These are phyloP conservation scores for Solen grandis DNA, from an alignment of 1,140 invertebrate genomes.

Conservation along the genomic window DNA sequence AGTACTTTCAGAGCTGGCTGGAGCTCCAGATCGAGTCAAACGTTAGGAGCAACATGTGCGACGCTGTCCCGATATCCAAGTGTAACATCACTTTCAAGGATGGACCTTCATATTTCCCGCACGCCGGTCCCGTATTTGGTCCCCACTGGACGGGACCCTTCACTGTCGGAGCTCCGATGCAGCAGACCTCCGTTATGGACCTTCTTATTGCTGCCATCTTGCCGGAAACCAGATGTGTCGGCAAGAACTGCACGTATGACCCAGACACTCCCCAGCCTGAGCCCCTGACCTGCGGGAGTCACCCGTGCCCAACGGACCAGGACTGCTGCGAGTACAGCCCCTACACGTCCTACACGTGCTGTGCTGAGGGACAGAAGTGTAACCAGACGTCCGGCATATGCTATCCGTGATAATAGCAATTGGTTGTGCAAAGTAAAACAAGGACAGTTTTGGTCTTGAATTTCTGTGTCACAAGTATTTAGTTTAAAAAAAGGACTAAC, in stretches of 20 bases:
- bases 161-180: slow-evolving; percentile 52
- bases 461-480: no score
- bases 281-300: slow-evolving; percentile 53
- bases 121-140: slow-evolving; percentile 57
- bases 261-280: slow-evolving; percentile 51
- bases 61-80: slow-evolving; percentile 41
- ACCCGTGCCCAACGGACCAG: slow-evolving; percentile 56
- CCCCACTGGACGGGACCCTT: slow-evolving; percentile 60
- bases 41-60: slow-evolving; percentile 49
- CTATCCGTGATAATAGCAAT: no score
- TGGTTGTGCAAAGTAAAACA: no score
- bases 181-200: slow-evolving; percentile 57
- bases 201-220: slow-evolving; percentile 56
- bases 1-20: slow-evolving; percentile 32
- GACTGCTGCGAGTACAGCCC: slow-evolving; percentile 62
- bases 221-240: slow-evolving; percentile 45
- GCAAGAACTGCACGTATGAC: slow-evolving; percentile 50
- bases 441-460: no score
- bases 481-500: no score
- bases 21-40: slow-evolving; percentile 46
- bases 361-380: slow-evolving; percentile 52
- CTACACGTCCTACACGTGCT: slow-evolving; percentile 61
- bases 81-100: slow-evolving; percentile 61
- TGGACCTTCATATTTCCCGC: slow-evolving; percentile 57
- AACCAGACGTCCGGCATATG: neutral